Evolutionary conservation across 2,113 vertebrate species (phyloP).

Genomic region (Nymphicus hollandicus): DNA sequence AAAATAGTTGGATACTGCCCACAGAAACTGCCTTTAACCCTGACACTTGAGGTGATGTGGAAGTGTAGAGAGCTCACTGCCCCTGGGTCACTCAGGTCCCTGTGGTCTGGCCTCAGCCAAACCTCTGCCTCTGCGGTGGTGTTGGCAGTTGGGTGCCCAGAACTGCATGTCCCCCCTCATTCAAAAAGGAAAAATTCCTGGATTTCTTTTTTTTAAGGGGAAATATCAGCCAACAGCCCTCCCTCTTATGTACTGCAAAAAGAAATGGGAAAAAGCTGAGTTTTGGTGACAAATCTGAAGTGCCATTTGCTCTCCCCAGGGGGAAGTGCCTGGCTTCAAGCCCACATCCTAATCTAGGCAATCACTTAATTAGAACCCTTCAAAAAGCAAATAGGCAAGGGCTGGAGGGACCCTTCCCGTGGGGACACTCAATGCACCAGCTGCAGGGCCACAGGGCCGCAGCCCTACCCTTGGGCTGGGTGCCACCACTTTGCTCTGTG

Average conservation of each 20-base stretch:
- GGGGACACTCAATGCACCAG: not conserved
- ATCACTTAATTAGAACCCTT: not conserved
- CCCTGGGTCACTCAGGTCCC: not conserved
- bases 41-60: fast-evolving
- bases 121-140: not conserved
- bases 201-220: not conserved
- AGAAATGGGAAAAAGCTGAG: not conserved
- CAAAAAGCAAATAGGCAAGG: not conserved
- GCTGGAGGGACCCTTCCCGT: not conserved
- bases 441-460: not conserved
- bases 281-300: not conserved
- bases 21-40: not conserved
- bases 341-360: not conserved
- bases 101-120: not conserved
- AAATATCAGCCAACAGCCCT: not conserved
- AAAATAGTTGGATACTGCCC: not conserved
- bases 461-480: not conserved
- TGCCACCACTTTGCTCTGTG: not conserved
- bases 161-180: not conserved
- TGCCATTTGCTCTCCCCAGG: not conserved
- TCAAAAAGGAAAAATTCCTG: not conserved
- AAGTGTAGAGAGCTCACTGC: fast-evolving
- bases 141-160: not conserved
- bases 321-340: not conserved
- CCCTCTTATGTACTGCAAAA: not conserved